Conservation (phyloP, 2,888 invertebrate species). For the Ochlodes sylvanus region DNA sequence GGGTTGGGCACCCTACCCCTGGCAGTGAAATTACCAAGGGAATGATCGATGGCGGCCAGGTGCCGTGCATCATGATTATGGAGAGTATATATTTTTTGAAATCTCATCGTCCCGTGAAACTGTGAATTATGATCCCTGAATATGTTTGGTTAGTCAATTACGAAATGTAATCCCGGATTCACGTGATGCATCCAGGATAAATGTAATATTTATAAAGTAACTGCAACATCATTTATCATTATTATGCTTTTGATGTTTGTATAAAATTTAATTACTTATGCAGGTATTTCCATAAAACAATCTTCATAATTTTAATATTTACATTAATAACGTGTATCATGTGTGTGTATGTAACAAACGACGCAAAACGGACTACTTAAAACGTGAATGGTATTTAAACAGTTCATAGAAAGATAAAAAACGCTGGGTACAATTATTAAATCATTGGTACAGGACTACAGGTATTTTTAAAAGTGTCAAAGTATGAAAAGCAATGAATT, state of each 20-base stretch:
- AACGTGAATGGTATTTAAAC: too few species aligned
- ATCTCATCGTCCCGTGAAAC: slow-evolving; percentile 40
- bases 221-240: slow-evolving; percentile 1
- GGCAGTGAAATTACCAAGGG: slow-evolving; percentile 62
- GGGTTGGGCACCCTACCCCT: slow-evolving; percentile 29
- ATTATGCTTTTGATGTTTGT: not conserved
- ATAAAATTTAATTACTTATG: slow-evolving; percentile 1
- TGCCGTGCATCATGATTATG: slow-evolving; percentile 62
- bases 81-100: slow-evolving; percentile 45
- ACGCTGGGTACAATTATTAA: too few species aligned
- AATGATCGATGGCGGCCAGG: slow-evolving; percentile 71
- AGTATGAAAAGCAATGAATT: slow-evolving; percentile 7
- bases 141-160: slow-evolving; percentile 42
- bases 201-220: slow-evolving; percentile 11
- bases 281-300: not conserved
- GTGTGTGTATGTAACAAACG: too few species aligned
- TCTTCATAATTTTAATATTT: too few species aligned
- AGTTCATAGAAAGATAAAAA: too few species aligned
- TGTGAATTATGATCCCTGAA: slow-evolving; percentile 43
- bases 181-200: slow-evolving; percentile 27
- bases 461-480: not conserved
- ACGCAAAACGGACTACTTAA: too few species aligned
- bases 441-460: too few species aligned
- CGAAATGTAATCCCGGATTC: slow-evolving; percentile 30
- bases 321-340: too few species aligned